Conservation (phyloP, 2,888 invertebrate species). For the Andrena haemorrhoa region DNA sequence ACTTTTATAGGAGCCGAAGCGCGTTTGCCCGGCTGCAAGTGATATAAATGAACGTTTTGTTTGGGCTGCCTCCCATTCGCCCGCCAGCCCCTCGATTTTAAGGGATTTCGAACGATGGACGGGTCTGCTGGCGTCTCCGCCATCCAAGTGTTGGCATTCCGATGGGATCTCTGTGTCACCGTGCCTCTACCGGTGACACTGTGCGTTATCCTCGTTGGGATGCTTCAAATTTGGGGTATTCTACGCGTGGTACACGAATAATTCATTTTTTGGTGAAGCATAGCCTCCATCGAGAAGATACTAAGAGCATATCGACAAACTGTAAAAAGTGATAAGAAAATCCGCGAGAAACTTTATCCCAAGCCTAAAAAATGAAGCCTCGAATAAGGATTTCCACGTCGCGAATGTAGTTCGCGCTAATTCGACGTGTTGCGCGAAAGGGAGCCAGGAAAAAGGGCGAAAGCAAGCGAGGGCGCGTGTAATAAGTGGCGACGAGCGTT, state of each 20-base stretch:
- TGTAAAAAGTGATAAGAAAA: too few relatives aligned
- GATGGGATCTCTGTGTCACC: not conserved
- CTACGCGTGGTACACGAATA: too few relatives aligned
- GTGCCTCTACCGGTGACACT: not conserved
- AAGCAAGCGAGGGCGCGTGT: constrained; percentile 14
- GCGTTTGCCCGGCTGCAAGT: constrained; percentile 25
- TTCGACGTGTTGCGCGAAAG: not conserved
- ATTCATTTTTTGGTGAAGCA: too few relatives aligned
- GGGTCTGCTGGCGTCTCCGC: not conserved
- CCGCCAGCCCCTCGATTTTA: not conserved
- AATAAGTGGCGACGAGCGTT: constrained; percentile 32
- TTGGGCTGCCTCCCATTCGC: constrained; percentile 30
- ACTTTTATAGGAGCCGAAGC: constrained; percentile 41
- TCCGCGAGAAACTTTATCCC: too few relatives aligned
- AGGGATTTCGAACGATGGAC: not conserved
- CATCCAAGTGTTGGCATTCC: not conserved
- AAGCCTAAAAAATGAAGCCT: too few relatives aligned
- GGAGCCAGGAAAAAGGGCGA: not conserved
- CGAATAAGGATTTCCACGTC: too few relatives aligned
- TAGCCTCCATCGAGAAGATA: too few relatives aligned
- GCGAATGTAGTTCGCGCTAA: not conserved
- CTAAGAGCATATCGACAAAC: too few relatives aligned
- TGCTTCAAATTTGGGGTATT: too few relatives aligned
- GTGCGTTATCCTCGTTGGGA: too few relatives aligned
- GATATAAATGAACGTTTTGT: constrained; percentile 61